phyloP scores from a whole-genome alignment of 2,888 invertebrate genomes.

The Xestia sexstrigata region DNA sequence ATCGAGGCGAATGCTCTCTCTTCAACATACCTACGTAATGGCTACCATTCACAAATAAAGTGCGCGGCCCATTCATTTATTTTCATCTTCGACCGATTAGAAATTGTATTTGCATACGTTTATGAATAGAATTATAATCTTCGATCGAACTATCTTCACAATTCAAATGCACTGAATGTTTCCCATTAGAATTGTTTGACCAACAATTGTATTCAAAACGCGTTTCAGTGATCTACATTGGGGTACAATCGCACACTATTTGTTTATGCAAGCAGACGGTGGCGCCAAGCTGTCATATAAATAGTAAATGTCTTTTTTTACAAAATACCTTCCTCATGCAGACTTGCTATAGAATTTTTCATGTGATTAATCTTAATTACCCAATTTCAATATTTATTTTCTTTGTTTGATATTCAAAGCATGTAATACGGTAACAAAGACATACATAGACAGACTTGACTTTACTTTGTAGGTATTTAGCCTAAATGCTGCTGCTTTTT shows the following conservation, averaged over 20 bases:
- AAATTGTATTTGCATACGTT: constrained; percentile 40
- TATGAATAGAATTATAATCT: constrained; percentile 27
- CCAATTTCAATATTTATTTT: constrained; percentile 64
- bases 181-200: constrained; percentile 49
- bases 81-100: constrained; percentile 38
- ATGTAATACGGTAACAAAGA: constrained; percentile 54
- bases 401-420: constrained; percentile 63
- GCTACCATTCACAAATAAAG: constrained; percentile 32
- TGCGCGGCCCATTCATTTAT: constrained; percentile 27
- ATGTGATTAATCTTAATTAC: constrained; percentile 63
- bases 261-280: constrained; percentile 60
- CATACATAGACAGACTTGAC: constrained; percentile 36
- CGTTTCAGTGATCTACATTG: constrained; percentile 58
- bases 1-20: constrained; percentile 19
- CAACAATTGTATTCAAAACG: constrained; percentile 61
- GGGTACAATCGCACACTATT: constrained; percentile 48
- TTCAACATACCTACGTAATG: constrained; percentile 13
- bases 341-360: constrained; percentile 44
- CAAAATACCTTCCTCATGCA: constrained; percentile 22
- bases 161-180: constrained; percentile 50
- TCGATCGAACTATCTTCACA: constrained; percentile 20
- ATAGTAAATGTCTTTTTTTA: constrained; percentile 42
- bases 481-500: constrained; percentile 30
- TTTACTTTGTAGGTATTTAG: constrained; percentile 34
- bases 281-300: constrained; percentile 53